A percentile compares a stretch with the other conserved stretches of the same genome.
Evolutionary conservation across 2,797 vertebrate species (phyloP).

Genomic region (Lindbergichthys nudifrons): DNA sequence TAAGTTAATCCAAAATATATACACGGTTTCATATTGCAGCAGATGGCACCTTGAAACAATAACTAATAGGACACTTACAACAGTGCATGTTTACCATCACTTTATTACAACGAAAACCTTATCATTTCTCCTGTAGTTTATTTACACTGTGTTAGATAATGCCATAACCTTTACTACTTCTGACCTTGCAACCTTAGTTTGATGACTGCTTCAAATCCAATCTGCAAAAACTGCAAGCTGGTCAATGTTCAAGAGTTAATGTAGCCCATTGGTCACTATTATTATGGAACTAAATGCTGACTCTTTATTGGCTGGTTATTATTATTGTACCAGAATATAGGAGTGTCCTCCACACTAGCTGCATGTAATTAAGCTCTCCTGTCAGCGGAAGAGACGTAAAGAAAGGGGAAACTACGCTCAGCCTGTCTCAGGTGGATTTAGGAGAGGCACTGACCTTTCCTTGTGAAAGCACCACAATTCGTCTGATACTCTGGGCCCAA

Average conservation of each 20-base stretch:
- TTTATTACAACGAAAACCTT: background rate
- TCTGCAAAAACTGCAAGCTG: constrained; percentile 1
- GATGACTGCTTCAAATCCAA: background rate
- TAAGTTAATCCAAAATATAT: background rate
- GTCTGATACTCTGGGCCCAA: constrained; percentile 66
- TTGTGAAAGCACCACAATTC: constrained; percentile 28
- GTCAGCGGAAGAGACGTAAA: background rate
- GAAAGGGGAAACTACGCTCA: background rate
- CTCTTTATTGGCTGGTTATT: background rate
- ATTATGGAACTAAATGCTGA: background rate
- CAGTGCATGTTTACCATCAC: background rate
- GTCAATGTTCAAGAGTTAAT: constrained; percentile 43
- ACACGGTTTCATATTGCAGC: background rate
- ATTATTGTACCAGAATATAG: no score
- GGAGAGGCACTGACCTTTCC: constrained; percentile 58
- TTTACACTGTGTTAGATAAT: constrained; percentile 15
- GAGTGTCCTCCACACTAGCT: no score
- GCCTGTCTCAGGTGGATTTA: constrained; percentile 33
- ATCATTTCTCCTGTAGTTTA: background rate
- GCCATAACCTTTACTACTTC: constrained; percentile 27
- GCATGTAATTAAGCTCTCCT: no score
- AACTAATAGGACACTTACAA: background rate
- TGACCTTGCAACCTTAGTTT: constrained; percentile 7
- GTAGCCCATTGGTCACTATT: background rate
- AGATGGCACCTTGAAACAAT: background rate